Base-by-base conservation (phyloP, 2,888 invertebrate species). In the Schizaphis graminum region DNA sequence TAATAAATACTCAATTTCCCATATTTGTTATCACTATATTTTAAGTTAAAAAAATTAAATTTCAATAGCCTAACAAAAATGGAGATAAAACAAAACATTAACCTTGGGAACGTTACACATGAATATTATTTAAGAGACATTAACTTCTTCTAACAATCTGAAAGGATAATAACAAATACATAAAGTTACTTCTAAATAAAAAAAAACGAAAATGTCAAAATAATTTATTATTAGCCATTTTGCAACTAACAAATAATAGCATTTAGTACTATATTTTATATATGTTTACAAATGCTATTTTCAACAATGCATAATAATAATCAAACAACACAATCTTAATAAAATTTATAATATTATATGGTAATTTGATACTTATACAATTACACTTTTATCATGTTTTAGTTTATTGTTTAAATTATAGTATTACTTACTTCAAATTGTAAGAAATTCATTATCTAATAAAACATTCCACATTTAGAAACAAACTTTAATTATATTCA, bases 101-200 rank as follows among this genome's bases (percentile, higher is more conserved):
- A 84, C 84, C 84, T 91, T 28, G 84, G 0, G 44, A 85, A 56
- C 5, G 44, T 28, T 77, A 35, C 7, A 77, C 57, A 89, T 67
- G 24, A n/a, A 47, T 90, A 44, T 16, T 86, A 88, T 88, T 35
- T 53, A 56, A 44, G 56, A 28, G 56, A 47, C 26, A 57, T 86
- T 47, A 47, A 28, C 57, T 85, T 56, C 44, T 86, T 85, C 16
- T 16, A 61, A 90, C 44, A 21, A 57, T 47, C 85, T 91, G 85
- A 85, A 91, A 91, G 11, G 41, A 85, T 91, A 84, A 91, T 56
- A 91, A 84, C n/a, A 91, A 90, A 90, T 26, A 53, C 35, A 49
- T n/a, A 90, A 61, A 47, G 61, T 67, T 90, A 90, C 67, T 67
- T 89, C 49, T 49, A 35, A 61, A 61, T 10, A 53, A 13, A 87